Evolutionary conservation across 30 jellyfish, hydroid and myxozoan species (phyloP).

Genomic region (Aurelia aurita): DNA sequence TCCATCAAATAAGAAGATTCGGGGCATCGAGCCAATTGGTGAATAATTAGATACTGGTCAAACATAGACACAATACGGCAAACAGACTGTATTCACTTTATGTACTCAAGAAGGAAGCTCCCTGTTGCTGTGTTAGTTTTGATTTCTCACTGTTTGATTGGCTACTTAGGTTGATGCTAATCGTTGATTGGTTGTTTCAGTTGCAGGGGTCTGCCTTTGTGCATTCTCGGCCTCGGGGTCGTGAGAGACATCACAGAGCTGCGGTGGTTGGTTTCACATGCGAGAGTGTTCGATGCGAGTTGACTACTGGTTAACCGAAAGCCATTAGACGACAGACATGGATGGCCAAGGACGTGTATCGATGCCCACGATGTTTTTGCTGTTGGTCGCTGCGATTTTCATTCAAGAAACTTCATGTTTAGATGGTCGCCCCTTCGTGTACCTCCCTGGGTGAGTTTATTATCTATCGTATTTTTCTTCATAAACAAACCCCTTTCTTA

Average conservation of each 20-base stretch:
- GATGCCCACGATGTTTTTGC: slow-evolving; percentile 28
- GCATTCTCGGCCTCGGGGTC: slow-evolving; percentile 37
- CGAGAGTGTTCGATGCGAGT: slow-evolving; percentile 9
- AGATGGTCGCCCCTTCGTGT: slow-evolving; percentile 59
- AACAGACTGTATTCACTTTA: slow-evolving; percentile 9
- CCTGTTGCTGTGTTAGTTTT: slow-evolving; percentile 11
- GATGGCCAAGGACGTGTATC: slow-evolving; percentile 57
- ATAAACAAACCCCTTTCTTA: neutral
- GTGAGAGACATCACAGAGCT: slow-evolving; percentile 3
- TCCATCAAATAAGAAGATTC: slow-evolving; percentile 1
- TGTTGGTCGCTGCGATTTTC: slow-evolving; percentile 1
- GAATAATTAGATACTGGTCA: slow-evolving; percentile 48
- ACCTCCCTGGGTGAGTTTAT: slow-evolving; percentile 56
- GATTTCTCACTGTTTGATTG: slow-evolving; percentile 11
- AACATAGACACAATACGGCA: slow-evolving; percentile 34
- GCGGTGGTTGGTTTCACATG: slow-evolving; percentile 22
- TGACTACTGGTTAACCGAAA: slow-evolving; percentile 48
- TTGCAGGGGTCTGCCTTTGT: slow-evolving; percentile 42
- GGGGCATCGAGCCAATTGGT: neutral
- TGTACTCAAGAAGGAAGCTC: slow-evolving; percentile 28
- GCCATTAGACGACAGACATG: slow-evolving; percentile 34
- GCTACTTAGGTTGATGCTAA: neutral
- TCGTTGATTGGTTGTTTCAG: slow-evolving; percentile 18
- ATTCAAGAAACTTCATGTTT: slow-evolving; percentile 7
- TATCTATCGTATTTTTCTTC: neutral